Conservation (phyloP, 2,888 invertebrate genomes). For the Gibbula magus region DNA sequence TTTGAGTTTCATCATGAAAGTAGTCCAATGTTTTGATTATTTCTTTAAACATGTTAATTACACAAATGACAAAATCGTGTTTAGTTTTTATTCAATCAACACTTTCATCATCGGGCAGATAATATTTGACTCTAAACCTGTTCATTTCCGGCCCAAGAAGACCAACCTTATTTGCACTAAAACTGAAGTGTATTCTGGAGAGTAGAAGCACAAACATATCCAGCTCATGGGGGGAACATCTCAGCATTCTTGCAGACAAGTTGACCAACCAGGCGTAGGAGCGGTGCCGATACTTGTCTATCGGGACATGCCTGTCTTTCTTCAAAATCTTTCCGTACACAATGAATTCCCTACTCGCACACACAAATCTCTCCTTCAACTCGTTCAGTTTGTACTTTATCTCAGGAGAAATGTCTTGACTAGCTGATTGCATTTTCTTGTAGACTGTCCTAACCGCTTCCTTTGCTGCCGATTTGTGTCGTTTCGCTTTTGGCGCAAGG, state of each 20-base stretch:
- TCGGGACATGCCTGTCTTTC: neutral
- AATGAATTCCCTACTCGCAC: neutral
- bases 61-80: too few relatives aligned
- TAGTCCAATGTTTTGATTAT: too few relatives aligned
- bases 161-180: neutral
- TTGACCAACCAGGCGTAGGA: neutral
- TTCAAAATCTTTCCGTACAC: neutral
- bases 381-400: neutral
- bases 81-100: too few relatives aligned
- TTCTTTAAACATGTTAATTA: too few relatives aligned
- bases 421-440: neutral
- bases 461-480: neutral
- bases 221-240: conserved; percentile 7
- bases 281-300: neutral
- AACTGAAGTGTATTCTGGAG: neutral
- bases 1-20: too few relatives aligned
- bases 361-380: neutral
- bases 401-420: neutral
- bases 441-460: neutral
- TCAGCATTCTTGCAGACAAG: neutral
- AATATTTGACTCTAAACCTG: neutral
- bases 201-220: neutral
- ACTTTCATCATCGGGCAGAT: neutral
- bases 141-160: neutral
- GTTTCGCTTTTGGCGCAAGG: neutral